Evolutionary conservation across 64 coral and sea anemone genomes (phyloP).

Genomic region (Exaiptasia diaphana): DNA sequence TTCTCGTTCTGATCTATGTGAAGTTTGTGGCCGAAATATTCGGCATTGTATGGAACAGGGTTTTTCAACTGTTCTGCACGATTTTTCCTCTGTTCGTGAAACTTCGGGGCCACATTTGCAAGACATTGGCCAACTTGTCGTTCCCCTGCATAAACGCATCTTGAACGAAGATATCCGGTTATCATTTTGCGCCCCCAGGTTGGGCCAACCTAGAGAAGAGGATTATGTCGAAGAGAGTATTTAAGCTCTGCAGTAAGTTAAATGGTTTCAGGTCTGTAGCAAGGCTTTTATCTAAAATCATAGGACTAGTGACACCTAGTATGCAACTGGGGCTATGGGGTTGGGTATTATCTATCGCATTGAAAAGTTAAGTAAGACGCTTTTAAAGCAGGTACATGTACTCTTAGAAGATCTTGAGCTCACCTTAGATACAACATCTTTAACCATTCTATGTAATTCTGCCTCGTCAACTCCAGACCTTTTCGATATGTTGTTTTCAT

Average conservation of each 20-base stretch:
- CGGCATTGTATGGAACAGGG: neutral
- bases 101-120: neutral
- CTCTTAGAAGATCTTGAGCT: too few relatives aligned
- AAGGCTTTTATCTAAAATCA: too few relatives aligned
- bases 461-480: neutral
- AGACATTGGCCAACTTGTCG: neutral
- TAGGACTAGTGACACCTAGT: too few relatives aligned
- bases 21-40: slow-evolving; percentile 18
- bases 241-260: too few relatives aligned
- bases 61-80: neutral
- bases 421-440: neutral
- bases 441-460: neutral
- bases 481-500: neutral
- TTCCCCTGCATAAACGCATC: neutral
- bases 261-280: too few relatives aligned
- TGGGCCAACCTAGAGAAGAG: slow-evolving; percentile 5
- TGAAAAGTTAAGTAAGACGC: too few relatives aligned
- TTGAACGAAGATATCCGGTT: neutral
- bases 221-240: too few relatives aligned
- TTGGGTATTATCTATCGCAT: too few relatives aligned
- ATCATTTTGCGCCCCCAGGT: slow-evolving; percentile 12
- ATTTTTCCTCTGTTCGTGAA: neutral
- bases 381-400: too few relatives aligned
- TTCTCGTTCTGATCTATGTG: slow-evolving; percentile 28
- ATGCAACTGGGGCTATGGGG: too few relatives aligned